Evolutionary conservation across 2,113 vertebrate species (phyloP), one percentile per base, ranked within the genome.

Genomic region (Paralichthys olivaceus): DNA sequence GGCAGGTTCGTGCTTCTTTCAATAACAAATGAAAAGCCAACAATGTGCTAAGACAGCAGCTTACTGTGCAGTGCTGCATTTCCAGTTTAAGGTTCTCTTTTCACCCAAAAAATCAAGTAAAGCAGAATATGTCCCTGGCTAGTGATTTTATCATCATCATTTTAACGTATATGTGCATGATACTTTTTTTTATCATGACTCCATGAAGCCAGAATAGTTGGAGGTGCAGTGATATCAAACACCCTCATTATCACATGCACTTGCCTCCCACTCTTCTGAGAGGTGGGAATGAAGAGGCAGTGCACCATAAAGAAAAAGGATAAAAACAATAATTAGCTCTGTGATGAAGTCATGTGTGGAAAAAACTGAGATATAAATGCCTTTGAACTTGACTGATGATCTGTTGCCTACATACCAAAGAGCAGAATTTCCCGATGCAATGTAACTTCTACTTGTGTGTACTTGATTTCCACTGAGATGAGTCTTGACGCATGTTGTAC

Each of bases 271-370:
- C 77, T 79, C 60, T 65, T 59, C 56, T 13, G 58, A 34, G 37
- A 77, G 29, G 73, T 77, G 15, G 72, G 66, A 69, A 77, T 83
- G 62, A 67, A 75, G 19, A 73, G 49, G 43, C 66, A 69, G 53
- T 22, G 54, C 45, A 51, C 56, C 32, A 45, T 59, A 66, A 54
- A 71, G 45, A 53, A 79, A 61, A 34, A 25, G 59, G 43, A 67
- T 19, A 43, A 71, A 77, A 70, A 58, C 37, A 67, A 69, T 77
- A 51, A 61, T 72, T 68, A 69, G 53, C 45, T 40, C 29, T 40
- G 37, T 40, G 68, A 37, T 64, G 28, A 56, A 47, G 43, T 45
- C 15, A 17, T 17, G 43, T 76, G 40, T 55, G 32, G 8, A 37
- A 61, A 71, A 61, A 37, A 19, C 7, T 53, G 1, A 20, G 29